Base-by-base conservation (phyloP, 2,797 vertebrate species). In the Champsocephalus gunnari region DNA sequence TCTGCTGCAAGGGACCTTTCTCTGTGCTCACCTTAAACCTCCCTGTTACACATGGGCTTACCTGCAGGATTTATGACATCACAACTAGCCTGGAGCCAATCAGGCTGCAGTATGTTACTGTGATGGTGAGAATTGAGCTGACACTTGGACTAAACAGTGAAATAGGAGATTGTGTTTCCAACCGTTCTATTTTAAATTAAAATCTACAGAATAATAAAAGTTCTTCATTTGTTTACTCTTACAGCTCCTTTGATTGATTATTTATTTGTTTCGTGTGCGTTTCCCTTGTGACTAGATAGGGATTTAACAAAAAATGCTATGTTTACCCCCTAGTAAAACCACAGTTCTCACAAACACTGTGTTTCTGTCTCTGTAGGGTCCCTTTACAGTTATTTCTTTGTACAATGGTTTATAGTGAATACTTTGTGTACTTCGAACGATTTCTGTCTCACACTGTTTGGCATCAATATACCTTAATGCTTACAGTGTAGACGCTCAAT, bases 251-350 rank as follows among this genome's bases (percentile, higher is more conserved):
- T 38, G 34, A 38, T 38, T 9, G 6, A 38, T 38, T 38, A 38
- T 34, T 8, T 5, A 34, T 38, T 38, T 38, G 34, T 38, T 38
- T 38, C 1, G 34, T 38, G 8, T 38, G 21, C 4, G 14, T 14
- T 45, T 45, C 43, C 41, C 13, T 5, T 12, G 45, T 54, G n/a
- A 12, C 21, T 55, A 14, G 9, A 9, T 3, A n/a, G 7, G 12
- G 4, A 28, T 28, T 28, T 28, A 28, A 28, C 28, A 28, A 28
- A 5, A 28, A 5, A 28, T 28, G 28, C 24, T 49, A 34, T 41
- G n/a, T 62, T 50, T 58, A 58, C 45, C 13, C 53, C 43, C 13
- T 4, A 49, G 53, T 72, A 59, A 66, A 51, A 32, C 14, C 2
- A 41, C 56, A 32, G 4, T 28, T 28, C 4, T 5, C 9, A 34